A percentile compares a stretch with the other conserved stretches of the same genome.
These are phyloP conservation scores for Enoplosus armatus DNA, from an alignment of 2,797 vertebrate species.

Conservation along the genomic window DNA sequence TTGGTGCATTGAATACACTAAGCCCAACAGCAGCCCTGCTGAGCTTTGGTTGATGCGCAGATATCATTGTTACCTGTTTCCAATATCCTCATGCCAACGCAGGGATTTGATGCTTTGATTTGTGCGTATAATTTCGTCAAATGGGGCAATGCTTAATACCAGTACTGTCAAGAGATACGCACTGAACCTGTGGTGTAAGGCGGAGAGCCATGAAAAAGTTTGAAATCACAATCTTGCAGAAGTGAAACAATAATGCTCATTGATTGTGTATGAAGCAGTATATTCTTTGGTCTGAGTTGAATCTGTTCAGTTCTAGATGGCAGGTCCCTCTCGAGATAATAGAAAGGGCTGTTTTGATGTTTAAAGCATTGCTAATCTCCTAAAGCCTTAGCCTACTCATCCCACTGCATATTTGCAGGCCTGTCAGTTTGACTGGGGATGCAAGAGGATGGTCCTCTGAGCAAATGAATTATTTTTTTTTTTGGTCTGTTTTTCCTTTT, in stretches of 20 bases:
- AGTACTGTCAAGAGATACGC: slow-evolving; percentile 58
- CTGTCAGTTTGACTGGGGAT: slow-evolving; percentile 81
- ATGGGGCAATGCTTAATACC: slow-evolving; percentile 71
- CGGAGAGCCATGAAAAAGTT: slow-evolving; percentile 51
- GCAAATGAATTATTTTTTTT: slow-evolving; percentile 73
- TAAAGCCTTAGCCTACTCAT: slow-evolving; percentile 76
- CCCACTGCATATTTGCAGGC: slow-evolving; percentile 79
- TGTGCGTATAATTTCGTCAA: slow-evolving; percentile 65
- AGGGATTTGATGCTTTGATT: slow-evolving; percentile 77
- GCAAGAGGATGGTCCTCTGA: slow-evolving; percentile 73
- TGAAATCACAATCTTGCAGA: slow-evolving; percentile 58
- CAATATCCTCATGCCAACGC: slow-evolving; percentile 67
- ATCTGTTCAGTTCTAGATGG: slow-evolving; percentile 69
- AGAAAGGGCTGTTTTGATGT: slow-evolving; percentile 79
- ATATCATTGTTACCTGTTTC: slow-evolving; percentile 77
- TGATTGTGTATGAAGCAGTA: slow-evolving; percentile 67
- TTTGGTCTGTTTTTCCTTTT: slow-evolving; percentile 77
- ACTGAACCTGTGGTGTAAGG: slow-evolving; percentile 34
- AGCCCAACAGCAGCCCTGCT: slow-evolving; percentile 61
- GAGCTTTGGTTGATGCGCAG: slow-evolving; percentile 65
- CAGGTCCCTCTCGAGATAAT: slow-evolving; percentile 77
- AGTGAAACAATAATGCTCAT: slow-evolving; percentile 75
- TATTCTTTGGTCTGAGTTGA: slow-evolving; percentile 69
- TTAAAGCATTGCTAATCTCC: slow-evolving; percentile 82
- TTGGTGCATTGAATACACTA: slow-evolving; percentile 71